Percentiles rank a stretch among this genome's conserved stretches.
Evolutionary conservation across 2,113 vertebrate genomes (phyloP).

Genomic region (Notarius quadriscutis): DNA sequence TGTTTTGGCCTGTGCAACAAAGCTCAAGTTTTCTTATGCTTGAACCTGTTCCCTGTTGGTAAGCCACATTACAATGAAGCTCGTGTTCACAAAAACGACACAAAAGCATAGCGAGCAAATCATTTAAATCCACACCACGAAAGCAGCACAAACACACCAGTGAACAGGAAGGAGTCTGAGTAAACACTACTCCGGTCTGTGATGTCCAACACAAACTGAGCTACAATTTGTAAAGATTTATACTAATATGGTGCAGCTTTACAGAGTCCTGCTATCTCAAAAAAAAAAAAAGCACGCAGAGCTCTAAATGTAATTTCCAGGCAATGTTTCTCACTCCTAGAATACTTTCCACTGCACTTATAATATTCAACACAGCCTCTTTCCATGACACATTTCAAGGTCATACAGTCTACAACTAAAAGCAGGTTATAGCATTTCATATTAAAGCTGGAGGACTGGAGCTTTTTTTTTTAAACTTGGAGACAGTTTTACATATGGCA

Average conservation of each 20-base stretch:
- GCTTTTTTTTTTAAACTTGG: neutral
- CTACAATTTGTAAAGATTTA: neutral
- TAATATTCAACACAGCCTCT: slow-evolving; percentile 4
- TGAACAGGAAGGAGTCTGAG: neutral
- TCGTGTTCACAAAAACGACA: neutral
- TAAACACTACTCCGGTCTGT: neutral
- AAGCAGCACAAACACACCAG: neutral
- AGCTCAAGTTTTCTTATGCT: neutral
- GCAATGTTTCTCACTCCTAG: slow-evolving; percentile 18
- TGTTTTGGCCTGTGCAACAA: neutral
- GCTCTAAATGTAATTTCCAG: slow-evolving; percentile 34
- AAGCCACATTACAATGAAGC: neutral
- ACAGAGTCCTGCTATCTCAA: neutral
- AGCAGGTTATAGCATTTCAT: slow-evolving; percentile 1
- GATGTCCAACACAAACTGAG: neutral
- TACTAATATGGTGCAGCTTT: neutral
- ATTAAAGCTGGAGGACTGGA: neutral
- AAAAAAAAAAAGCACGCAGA: neutral
- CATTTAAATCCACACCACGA: neutral
- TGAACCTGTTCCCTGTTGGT: neutral
- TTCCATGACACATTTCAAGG: slow-evolving; percentile 23
- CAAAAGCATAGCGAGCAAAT: neutral
- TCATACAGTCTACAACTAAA: slow-evolving; percentile 7
- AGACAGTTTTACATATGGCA: neutral
- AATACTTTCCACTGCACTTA: slow-evolving; percentile 40